Conservation (phyloP, 2,888 invertebrate genomes). For the Tribolium freemani region DNA sequence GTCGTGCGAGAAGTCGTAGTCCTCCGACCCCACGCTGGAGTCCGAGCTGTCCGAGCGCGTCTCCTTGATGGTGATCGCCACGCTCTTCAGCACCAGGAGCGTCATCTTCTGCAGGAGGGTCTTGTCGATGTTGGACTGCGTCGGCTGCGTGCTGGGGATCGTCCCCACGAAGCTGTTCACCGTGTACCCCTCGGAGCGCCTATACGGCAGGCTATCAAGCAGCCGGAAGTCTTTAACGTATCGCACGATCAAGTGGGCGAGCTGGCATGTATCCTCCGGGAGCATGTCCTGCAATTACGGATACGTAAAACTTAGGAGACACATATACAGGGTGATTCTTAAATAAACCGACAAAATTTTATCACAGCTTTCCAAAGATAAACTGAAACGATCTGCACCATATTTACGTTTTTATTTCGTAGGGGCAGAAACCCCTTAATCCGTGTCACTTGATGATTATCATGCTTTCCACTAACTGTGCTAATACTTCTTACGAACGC, state of each 20-base stretch:
- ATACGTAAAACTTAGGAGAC: too few species aligned
- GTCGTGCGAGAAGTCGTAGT: conserved; percentile 89
- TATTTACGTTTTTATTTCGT: too few species aligned
- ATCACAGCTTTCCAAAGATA: too few species aligned
- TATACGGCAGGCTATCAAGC: conserved; percentile 70
- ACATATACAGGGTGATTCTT: too few species aligned
- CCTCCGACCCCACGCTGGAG: conserved; percentile 86
- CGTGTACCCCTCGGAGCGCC: conserved; percentile 63
- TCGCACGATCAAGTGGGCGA: conserved; percentile 88
- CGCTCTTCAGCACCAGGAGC: conserved; percentile 87
- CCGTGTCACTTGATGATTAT: too few species aligned
- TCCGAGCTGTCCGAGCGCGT: conserved; percentile 87
- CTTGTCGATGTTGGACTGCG: conserved; percentile 73
- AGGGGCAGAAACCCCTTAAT: too few species aligned
- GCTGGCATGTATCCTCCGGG: conserved; percentile 89
- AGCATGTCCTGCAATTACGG: conserved; percentile 82
- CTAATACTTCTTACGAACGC: too few species aligned
- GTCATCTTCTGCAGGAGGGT: conserved; percentile 89
- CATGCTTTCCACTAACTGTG: too few species aligned
- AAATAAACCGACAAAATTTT: too few species aligned
- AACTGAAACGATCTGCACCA: too few species aligned
- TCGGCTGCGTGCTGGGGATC: conserved; percentile 60
- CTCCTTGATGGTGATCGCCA: conserved; percentile 91
- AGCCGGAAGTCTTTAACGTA: conserved; percentile 89
- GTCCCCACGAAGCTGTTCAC: conserved; percentile 67